Base-by-base conservation (phyloP, 1,140 invertebrate species). In the Drosophila miranda region DNA sequence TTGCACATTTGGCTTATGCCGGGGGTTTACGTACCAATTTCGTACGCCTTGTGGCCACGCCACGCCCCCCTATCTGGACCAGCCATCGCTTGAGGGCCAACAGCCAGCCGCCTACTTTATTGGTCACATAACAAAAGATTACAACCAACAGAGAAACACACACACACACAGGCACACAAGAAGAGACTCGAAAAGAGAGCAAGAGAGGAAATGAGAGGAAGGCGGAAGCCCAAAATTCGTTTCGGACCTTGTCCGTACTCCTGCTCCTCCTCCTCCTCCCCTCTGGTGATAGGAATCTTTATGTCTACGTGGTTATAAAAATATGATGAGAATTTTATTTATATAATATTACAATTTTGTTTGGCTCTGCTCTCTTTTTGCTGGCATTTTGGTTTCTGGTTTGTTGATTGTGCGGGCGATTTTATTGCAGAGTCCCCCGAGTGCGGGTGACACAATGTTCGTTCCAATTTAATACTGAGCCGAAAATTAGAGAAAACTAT, bases 91-190 rank as follows among this genome's bases (percentile, higher is more conserved):
- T 49, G 48, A 58, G 66, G 72, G 67, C 60, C 57, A 66, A 67
- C 55, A 52, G 34, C 30, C 30, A 9, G 76, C 81, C 76, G 77
- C 81, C 81, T 86, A 75, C 76, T 84, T 86, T 86, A 86, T 86
- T 86, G 81, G 81, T 74, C 81, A 80, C 81, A 86, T 86, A 86
- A 86, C 81, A 77, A 83, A 83, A 83, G 80, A 83, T 84, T 83
- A 83, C 72, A 72, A 66, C 64, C 64, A 60, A 71, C 57, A 61
- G 34, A 38, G 34, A 38, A 5, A 38, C 11, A 38, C 11, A 38
- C 34, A n/a, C n/a, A n/a, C n/a, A n/a, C n/a, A n/a, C n/a, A n/a
- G n/a, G n/a, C n/a, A n/a, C n/a, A n/a, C n/a, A n/a, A n/a, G n/a
- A n/a, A 38, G 28, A 49, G 41, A 26, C 23, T 13, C 11, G 11